A percentile compares a stretch with the other conserved stretches of the same genome.
Conservation (phyloP, 2,797 vertebrate genomes). For the Chromis chromis region DNA sequence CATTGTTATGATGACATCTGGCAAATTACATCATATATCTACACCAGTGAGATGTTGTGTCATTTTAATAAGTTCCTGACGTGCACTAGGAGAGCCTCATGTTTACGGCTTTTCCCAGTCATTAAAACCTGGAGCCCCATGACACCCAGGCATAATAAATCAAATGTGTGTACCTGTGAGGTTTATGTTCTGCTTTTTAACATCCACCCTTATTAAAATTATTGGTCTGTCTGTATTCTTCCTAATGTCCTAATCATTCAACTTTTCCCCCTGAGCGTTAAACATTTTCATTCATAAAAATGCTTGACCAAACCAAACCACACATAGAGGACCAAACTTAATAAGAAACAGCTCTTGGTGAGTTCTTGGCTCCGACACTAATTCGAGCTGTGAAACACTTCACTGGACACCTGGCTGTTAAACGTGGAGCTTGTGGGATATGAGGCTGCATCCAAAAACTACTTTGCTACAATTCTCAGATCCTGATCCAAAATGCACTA, state of each 20-base stretch:
- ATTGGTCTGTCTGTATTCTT: background rate
- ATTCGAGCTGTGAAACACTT: background rate
- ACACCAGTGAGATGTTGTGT: background rate
- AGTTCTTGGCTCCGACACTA: background rate
- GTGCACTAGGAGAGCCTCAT: background rate
- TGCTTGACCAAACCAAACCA: too few relatives aligned
- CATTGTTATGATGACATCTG: background rate
- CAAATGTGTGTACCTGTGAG: background rate
- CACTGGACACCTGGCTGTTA: background rate
- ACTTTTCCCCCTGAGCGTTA: background rate
- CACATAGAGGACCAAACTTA: background rate
- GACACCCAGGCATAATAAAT: background rate
- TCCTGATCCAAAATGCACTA: background rate
- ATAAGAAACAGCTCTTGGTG: background rate
- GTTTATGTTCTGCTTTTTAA: background rate
- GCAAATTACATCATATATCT: conserved; percentile 3
- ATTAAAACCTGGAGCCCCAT: background rate
- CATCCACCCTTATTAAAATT: background rate
- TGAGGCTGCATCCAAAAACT: background rate
- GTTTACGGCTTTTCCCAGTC: background rate
- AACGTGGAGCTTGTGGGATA: background rate
- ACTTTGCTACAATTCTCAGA: background rate
- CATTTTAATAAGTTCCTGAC: background rate
- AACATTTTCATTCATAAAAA: background rate
- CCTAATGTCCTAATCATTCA: background rate